Evolutionary conservation across 1,140 invertebrate species (phyloP).

Genomic region (Neomicropteryx cornuta): DNA sequence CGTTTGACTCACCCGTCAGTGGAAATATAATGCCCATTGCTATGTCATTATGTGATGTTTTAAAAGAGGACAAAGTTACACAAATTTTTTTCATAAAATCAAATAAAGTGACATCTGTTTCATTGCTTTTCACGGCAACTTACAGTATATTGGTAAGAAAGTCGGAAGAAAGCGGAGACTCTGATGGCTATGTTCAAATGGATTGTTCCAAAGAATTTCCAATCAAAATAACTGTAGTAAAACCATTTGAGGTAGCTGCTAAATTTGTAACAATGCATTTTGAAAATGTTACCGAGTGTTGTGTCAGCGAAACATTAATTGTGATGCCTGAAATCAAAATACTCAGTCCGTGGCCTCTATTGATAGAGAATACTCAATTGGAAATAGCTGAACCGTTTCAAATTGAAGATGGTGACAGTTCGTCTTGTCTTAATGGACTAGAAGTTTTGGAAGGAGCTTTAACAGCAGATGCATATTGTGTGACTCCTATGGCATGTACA

Average conservation of each 20-base stretch:
- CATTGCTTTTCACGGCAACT: slow-evolving; percentile 42
- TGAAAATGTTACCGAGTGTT: slow-evolving; percentile 52
- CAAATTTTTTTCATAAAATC: slow-evolving; percentile 48
- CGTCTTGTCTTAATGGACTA: slow-evolving; percentile 28
- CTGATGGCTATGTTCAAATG: no score
- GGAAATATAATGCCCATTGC: no score
- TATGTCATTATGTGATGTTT: no score
- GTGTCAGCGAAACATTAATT: slow-evolving; percentile 54
- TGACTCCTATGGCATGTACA: slow-evolving; percentile 28
- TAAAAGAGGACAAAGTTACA: no score
- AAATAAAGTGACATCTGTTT: slow-evolving; percentile 45
- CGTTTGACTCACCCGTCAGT: no score
- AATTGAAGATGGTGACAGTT: slow-evolving; percentile 23
- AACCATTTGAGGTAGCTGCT: slow-evolving; percentile 59
- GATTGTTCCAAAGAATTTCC: slow-evolving; percentile 46
- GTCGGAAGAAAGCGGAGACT: no score
- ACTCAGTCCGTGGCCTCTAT: slow-evolving; percentile 56
- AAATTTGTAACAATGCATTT: slow-evolving; percentile 54
- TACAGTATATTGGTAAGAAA: slow-evolving; percentile 30
- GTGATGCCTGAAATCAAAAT: slow-evolving; percentile 58
- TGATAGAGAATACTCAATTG: slow-evolving; percentile 50
- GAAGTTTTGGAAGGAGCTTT: slow-evolving; percentile 31
- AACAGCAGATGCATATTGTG: slow-evolving; percentile 33
- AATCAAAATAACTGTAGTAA: slow-evolving; percentile 49
- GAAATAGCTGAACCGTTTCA: slow-evolving; percentile 41